Evolutionary conservation across 2,797 vertebrate genomes (phyloP).

Genomic region (Hyperoplus lanceolatus): DNA sequence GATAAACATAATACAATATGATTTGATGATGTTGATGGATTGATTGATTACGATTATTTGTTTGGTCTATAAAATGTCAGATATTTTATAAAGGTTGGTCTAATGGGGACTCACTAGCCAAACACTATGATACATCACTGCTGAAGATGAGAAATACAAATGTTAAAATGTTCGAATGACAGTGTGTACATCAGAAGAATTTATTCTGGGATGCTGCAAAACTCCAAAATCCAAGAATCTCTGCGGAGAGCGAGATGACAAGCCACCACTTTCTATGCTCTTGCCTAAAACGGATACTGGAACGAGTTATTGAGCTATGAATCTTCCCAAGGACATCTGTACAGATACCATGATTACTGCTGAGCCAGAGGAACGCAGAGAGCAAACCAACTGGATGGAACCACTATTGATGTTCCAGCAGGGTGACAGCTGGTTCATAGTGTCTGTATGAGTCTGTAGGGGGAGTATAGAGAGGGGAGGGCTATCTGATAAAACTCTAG

Average conservation of each 20-base stretch:
- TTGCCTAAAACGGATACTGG: conserved; percentile 11
- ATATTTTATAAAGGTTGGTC: too few relatives aligned
- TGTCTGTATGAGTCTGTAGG: background rate
- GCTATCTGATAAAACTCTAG: background rate
- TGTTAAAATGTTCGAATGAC: background rate
- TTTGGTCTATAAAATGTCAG: too few relatives aligned
- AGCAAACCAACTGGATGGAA: conserved; percentile 14
- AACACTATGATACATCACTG: background rate
- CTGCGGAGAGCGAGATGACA: background rate
- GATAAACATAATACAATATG: too few relatives aligned
- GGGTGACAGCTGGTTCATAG: background rate
- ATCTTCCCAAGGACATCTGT: conserved; percentile 7
- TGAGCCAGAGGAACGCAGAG: conserved; percentile 19
- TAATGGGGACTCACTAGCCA: background rate
- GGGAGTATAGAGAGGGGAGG: background rate
- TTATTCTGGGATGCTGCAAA: background rate
- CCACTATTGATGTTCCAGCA: conserved; percentile 20
- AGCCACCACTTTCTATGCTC: background rate
- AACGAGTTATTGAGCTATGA: conserved; percentile 3
- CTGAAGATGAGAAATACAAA: background rate
- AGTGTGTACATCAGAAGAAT: background rate
- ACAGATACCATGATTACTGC: conserved; percentile 1
- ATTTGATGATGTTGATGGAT: too few relatives aligned
- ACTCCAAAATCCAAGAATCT: background rate
- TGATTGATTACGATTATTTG: too few relatives aligned